phyloP scores from a whole-genome alignment of 2,888 invertebrate species.

The Sesia apiformis region DNA sequence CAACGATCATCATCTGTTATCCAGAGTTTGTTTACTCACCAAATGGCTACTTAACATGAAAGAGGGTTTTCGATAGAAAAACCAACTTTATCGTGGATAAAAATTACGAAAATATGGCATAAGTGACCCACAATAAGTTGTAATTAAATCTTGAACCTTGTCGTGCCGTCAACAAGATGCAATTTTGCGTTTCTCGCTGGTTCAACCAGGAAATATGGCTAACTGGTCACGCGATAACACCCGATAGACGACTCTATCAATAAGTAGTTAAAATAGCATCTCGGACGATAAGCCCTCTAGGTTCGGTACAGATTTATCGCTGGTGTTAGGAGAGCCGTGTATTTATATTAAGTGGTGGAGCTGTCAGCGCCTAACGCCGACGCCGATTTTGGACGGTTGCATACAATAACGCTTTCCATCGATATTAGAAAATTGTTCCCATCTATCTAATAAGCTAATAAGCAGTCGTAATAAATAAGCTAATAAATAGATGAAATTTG shows the following conservation, averaged over 20 bases:
- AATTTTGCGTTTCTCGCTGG: slow-evolving; percentile 15
- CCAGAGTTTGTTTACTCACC: no score
- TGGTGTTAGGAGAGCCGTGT: slow-evolving; percentile 58
- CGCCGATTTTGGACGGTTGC: slow-evolving; percentile 51
- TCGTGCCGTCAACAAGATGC: slow-evolving; percentile 15
- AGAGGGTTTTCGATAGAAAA: slow-evolving; percentile 7
- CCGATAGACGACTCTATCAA: slow-evolving; percentile 52
- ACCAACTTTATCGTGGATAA: no score
- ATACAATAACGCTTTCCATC: slow-evolving; percentile 39
- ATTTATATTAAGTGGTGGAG: slow-evolving; percentile 72
- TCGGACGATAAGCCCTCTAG: slow-evolving; percentile 36
- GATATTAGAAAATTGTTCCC: neutral
- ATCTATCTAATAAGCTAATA: neutral
- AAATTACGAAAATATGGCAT: neutral
- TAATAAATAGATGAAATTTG: no score
- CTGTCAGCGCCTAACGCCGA: slow-evolving; percentile 69
- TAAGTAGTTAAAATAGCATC: slow-evolving; percentile 46
- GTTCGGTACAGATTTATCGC: slow-evolving; percentile 58
- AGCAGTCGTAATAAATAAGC: no score
- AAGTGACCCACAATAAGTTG: neutral
- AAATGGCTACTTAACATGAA: slow-evolving; percentile 18
- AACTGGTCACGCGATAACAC: slow-evolving; percentile 24
- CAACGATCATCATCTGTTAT: no score
- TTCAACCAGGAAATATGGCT: slow-evolving; percentile 22
- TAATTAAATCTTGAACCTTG: slow-evolving; percentile 27